Conservation (phyloP, 1,140 invertebrate genomes). For the Chelonus insularis region DNA sequence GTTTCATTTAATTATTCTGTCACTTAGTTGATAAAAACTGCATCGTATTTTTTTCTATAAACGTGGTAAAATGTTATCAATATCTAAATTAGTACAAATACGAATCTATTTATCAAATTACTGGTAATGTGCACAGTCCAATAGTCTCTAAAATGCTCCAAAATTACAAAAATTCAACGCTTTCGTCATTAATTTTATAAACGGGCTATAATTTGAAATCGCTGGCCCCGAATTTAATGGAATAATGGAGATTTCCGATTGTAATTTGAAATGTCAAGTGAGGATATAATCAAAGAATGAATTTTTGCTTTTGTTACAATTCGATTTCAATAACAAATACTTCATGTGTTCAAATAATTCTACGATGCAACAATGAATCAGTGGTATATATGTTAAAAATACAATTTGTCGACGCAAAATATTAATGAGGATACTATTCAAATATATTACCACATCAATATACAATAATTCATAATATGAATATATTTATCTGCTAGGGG, state of each 20-base stretch:
- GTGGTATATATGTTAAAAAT: constrained; percentile 4
- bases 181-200: no score
- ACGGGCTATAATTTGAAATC: background rate
- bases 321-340: background rate
- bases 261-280: background rate
- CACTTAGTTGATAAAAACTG: no score
- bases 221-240: no score
- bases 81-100: no score
- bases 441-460: background rate
- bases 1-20: no score
- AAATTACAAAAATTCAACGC: no score
- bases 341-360: background rate
- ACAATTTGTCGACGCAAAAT: constrained; percentile 2
- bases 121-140: no score
- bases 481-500: constrained; percentile 33
- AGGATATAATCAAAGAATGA: background rate
- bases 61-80: no score
- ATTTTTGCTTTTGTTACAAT: background rate
- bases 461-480: constrained; percentile 7
- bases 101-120: no score
- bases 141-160: no score
- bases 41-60: background rate
- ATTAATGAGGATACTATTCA: background rate
- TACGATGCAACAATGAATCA: background rate
- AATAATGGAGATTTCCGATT: background rate